Evolutionary conservation across 2,113 vertebrate species (phyloP).

Genomic region (Recurvirostra avosetta): DNA sequence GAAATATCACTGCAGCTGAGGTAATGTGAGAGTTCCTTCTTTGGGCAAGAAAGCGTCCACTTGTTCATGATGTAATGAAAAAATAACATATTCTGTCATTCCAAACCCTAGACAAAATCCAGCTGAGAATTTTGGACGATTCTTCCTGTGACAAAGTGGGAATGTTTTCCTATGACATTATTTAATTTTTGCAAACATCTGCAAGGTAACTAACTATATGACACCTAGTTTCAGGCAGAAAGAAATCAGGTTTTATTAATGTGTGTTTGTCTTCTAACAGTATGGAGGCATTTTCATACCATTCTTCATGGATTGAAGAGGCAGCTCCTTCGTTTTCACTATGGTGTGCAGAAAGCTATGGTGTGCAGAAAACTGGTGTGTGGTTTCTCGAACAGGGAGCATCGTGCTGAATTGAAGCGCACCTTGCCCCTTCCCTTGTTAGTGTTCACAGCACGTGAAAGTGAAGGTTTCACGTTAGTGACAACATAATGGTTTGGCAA

Average conservation of each 20-base stretch:
- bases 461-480: neutral
- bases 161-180: neutral
- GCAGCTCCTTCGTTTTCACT: neutral
- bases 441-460: neutral
- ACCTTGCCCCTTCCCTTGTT: neutral
- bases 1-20: neutral
- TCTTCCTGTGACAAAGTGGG: neutral
- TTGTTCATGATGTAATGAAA: neutral
- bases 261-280: neutral
- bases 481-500: neutral
- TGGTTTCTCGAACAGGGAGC: neutral
- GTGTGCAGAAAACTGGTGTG: neutral
- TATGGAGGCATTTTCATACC: neutral
- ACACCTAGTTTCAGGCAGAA: accelerated
- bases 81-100: neutral
- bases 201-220: neutral
- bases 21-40: neutral
- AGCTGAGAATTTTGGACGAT: neutral
- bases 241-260: neutral
- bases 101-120: neutral
- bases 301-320: neutral
- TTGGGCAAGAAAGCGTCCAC: neutral
- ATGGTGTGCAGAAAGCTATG: neutral
- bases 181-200: neutral
- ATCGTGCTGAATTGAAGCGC: neutral